Conservation (phyloP, 1,140 invertebrate genomes). For the Drosophila rhopaloa region DNA sequence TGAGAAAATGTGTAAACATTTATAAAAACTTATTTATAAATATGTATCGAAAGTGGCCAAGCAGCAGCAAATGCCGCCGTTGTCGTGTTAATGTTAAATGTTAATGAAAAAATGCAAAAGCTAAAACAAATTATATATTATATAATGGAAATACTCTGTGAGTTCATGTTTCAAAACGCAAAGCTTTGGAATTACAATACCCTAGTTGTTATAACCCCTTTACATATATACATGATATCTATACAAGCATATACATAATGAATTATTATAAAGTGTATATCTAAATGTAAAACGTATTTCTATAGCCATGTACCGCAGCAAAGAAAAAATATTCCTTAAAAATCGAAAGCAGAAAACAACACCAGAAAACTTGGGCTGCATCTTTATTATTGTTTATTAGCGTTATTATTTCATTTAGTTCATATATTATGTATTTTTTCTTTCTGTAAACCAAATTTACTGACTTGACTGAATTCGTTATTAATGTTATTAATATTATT, state of each 20-base stretch:
- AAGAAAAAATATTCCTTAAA: slow-evolving; percentile 66
- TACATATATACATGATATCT: slow-evolving; percentile 53
- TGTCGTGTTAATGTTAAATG: slow-evolving; percentile 76
- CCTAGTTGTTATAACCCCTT: slow-evolving; percentile 67
- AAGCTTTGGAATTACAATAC: slow-evolving; percentile 77
- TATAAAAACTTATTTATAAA: slow-evolving; percentile 73
- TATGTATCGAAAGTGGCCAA: slow-evolving; percentile 59
- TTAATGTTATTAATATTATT: slow-evolving; percentile 78
- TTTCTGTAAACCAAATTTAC: slow-evolving; percentile 81
- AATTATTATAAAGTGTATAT: slow-evolving; percentile 56
- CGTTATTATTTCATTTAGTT: slow-evolving; percentile 49
- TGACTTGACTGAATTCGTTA: slow-evolving; percentile 81
- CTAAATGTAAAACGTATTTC: slow-evolving; percentile 70
- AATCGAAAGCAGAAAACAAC: slow-evolving; percentile 35
- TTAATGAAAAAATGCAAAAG: slow-evolving; percentile 50
- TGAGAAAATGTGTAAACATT: slow-evolving; percentile 68
- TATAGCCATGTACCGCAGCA: slow-evolving; percentile 47
- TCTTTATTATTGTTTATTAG: slow-evolving; percentile 62
- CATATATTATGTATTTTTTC: slow-evolving; percentile 63
- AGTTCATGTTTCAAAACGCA: slow-evolving; percentile 76
- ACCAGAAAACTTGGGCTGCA: slow-evolving; percentile 38
- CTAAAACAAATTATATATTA: slow-evolving; percentile 69
- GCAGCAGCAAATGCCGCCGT: slow-evolving; percentile 26
- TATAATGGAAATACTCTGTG: slow-evolving; percentile 82
- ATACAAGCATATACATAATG: slow-evolving; percentile 27